Conservation (phyloP, 2,797 vertebrate species). For the Acanthornis magna region DNA sequence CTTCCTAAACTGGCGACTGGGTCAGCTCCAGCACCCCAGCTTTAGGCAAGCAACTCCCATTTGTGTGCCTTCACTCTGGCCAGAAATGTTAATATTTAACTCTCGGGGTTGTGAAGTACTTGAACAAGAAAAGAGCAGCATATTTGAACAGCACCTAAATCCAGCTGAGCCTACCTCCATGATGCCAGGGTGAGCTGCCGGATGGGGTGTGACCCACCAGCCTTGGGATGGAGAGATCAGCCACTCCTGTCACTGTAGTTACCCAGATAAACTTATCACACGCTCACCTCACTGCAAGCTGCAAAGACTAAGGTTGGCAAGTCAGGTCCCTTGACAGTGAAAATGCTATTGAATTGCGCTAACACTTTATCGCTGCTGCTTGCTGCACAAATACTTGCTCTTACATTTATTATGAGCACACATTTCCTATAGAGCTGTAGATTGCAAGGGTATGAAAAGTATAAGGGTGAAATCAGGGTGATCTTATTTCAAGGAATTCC, state of each 20-base stretch:
- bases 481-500: slow-evolving; percentile 50
- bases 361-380: neutral
- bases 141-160: neutral
- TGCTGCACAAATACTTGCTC: neutral
- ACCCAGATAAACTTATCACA: slow-evolving; percentile 1
- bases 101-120: neutral
- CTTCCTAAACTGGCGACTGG: rapidly evolving
- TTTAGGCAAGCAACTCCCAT: neutral
- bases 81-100: neutral
- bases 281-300: neutral
- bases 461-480: slow-evolving; percentile 24
- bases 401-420: slow-evolving; percentile 38
- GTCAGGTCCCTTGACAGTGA: neutral
- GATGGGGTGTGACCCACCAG: neutral
- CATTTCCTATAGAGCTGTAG: neutral
- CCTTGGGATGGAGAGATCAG: neutral
- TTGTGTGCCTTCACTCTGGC: neutral
- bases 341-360: neutral
- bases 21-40: neutral
- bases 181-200: rapidly evolving
- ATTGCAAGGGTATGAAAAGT: neutral
- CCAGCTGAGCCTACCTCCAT: rapidly evolving
- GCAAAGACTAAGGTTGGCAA: neutral
- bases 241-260: neutral
- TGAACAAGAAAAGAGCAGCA: neutral